phyloP scores from a whole-genome alignment of 2,888 invertebrate species.

The Synergus japonicus region DNA sequence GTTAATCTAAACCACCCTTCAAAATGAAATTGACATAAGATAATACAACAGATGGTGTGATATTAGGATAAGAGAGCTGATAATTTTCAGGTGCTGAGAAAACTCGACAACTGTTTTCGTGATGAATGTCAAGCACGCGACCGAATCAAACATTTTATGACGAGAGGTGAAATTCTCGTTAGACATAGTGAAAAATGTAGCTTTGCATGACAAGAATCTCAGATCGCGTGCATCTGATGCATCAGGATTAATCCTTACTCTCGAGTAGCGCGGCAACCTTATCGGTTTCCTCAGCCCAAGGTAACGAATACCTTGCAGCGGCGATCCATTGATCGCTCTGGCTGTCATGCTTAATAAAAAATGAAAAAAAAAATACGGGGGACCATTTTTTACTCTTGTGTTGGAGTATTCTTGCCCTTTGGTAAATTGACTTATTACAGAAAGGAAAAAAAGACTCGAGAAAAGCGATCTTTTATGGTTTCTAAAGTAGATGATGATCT shows the following conservation, averaged over 20 bases:
- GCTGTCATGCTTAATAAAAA: not conserved
- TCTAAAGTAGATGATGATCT: not conserved
- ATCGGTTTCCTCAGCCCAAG: slow-evolving; percentile 47
- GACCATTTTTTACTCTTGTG: not conserved
- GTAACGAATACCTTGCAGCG: slow-evolving; percentile 41
- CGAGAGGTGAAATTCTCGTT: too few species aligned
- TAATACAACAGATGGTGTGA: not conserved
- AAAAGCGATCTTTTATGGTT: not conserved
- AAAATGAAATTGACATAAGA: not conserved
- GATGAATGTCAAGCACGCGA: not conserved
- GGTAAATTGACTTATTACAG: not conserved
- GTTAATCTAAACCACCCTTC: not conserved
- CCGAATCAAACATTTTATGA: not conserved
- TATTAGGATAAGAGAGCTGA: not conserved
- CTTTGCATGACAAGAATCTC: slow-evolving; percentile 45
- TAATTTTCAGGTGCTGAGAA: not conserved
- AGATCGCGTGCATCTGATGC: slow-evolving; percentile 41
- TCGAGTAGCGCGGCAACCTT: slow-evolving; percentile 44
- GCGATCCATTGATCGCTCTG: slow-evolving; percentile 1
- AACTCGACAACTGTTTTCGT: not conserved
- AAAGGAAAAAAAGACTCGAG: not conserved
- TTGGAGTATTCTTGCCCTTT: not conserved
- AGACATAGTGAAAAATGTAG: slow-evolving; percentile 30
- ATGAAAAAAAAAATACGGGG: not conserved
- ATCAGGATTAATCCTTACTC: slow-evolving; percentile 13